These are phyloP conservation scores for Conops quadrifasciatus DNA, from an alignment of 2,888 invertebrate species.

Conservation along the genomic window DNA sequence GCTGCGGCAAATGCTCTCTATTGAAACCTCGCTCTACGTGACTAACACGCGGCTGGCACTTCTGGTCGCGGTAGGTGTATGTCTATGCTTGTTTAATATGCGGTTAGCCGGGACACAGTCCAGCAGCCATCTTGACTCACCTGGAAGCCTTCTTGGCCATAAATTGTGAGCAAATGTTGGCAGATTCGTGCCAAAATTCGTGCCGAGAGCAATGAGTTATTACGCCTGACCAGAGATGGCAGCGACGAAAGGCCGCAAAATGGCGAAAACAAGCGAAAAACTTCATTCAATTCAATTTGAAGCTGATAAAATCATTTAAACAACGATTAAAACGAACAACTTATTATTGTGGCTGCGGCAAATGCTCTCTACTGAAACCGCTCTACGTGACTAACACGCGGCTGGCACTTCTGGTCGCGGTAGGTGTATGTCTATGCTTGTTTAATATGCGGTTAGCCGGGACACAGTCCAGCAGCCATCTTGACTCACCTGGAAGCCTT, in stretches of 20 bases:
- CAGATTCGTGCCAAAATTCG: slow-evolving; percentile 27
- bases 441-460: background rate
- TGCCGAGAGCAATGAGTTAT: too few relatives aligned
- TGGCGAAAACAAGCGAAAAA: too few relatives aligned
- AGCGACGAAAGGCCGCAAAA: too few relatives aligned
- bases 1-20: too few relatives aligned
- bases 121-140: background rate
- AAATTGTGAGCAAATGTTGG: slow-evolving; percentile 27
- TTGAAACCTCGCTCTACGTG: background rate
- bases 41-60: background rate
- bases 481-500: background rate
- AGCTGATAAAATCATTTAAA: slow-evolving; percentile 49
- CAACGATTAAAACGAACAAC: slow-evolving; percentile 46
- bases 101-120: background rate
- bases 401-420: background rate
- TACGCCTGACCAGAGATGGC: too few relatives aligned
- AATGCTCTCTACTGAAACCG: background rate
- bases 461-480: background rate
- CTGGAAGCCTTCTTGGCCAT: background rate
- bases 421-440: background rate
- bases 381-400: background rate
- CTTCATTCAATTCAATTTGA: slow-evolving; percentile 48
- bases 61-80: background rate
- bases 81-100: background rate
- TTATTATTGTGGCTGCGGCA: slow-evolving; percentile 7